Percentiles rank a stretch among this genome's conserved stretches.
phyloP scores from a whole-genome alignment of 2,888 invertebrate genomes.

The Cenopis cana region DNA sequence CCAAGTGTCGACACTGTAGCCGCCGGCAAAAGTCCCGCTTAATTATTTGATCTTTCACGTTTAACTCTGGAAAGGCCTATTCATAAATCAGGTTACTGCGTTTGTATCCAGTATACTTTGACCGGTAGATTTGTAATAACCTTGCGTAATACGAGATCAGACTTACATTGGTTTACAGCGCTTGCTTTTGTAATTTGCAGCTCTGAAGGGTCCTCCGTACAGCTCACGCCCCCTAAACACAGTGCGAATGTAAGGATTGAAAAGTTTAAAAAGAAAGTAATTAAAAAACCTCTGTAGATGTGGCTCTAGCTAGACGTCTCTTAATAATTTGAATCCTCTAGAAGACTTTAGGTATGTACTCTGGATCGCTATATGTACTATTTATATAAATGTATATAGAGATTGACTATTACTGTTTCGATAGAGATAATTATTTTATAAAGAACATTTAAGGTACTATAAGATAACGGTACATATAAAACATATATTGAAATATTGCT shows the following conservation, averaged over 20 bases:
- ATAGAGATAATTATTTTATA: too few relatives aligned
- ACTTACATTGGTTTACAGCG: not conserved
- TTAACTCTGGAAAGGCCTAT: not conserved
- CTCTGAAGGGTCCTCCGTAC: not conserved
- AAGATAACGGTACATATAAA: too few relatives aligned
- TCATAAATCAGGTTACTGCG: not conserved
- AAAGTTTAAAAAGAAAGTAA: slow-evolving; percentile 11
- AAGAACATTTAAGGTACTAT: too few relatives aligned
- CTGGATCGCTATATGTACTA: too few relatives aligned
- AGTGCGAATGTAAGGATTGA: not conserved
- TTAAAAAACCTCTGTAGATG: not conserved
- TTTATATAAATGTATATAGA: too few relatives aligned
- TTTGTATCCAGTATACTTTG: not conserved
- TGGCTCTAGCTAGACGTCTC: not conserved
- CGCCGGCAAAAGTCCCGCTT: not conserved
- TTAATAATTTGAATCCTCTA: not conserved
- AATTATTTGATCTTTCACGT: not conserved
- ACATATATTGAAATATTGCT: too few relatives aligned
- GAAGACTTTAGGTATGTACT: too few relatives aligned
- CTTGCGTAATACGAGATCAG: not conserved
- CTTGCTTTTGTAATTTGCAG: not conserved
- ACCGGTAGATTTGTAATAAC: not conserved
- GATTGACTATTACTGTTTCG: too few relatives aligned
- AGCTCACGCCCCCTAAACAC: slow-evolving; percentile 3
- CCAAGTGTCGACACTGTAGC: slow-evolving; percentile 13